phyloP scores from a whole-genome alignment of 2,797 vertebrate genomes.

The Acrocephalus scirpaceus region DNA sequence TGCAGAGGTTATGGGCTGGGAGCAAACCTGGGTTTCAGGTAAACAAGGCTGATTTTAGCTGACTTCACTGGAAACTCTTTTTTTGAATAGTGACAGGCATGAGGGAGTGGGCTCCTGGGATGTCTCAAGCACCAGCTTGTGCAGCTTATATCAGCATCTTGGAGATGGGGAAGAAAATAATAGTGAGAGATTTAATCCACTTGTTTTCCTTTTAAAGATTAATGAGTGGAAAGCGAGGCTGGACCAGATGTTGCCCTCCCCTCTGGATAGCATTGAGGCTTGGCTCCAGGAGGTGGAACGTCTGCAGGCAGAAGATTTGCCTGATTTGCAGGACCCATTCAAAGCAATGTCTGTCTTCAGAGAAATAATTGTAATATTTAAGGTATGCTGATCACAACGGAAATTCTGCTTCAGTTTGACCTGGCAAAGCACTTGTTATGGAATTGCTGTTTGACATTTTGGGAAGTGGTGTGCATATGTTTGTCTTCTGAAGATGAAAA shows the following conservation, averaged over 20 bases:
- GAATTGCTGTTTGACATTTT: conserved; percentile 9
- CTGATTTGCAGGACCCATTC: conserved; percentile 76
- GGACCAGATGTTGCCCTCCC: conserved; percentile 82
- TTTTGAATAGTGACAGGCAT: not conserved
- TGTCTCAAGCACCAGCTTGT: not conserved
- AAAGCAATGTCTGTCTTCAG: conserved; percentile 76
- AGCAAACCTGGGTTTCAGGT: not conserved
- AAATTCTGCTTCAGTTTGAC: not conserved
- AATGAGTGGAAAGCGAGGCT: conserved; percentile 81
- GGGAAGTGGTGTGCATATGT: conserved; percentile 1
- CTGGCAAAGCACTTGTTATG: not conserved
- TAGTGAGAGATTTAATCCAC: not conserved
- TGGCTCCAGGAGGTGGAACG: conserved; percentile 86
- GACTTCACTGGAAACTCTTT: not conserved
- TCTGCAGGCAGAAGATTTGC: conserved; percentile 78
- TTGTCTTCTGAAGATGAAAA: conserved; percentile 47
- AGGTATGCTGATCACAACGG: conserved; percentile 76
- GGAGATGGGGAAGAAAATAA: not conserved
- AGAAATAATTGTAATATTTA: conserved; percentile 82
- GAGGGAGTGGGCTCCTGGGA: not conserved
- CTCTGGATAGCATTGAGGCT: conserved; percentile 78
- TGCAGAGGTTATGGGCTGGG: not conserved
- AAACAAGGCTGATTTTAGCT: not conserved
- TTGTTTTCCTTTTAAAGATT: conserved; percentile 76
- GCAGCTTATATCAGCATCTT: not conserved